These are phyloP conservation scores for Pteronura brasiliensis DNA, from an alignment of 2,113 vertebrate species.

Conservation along the genomic window DNA sequence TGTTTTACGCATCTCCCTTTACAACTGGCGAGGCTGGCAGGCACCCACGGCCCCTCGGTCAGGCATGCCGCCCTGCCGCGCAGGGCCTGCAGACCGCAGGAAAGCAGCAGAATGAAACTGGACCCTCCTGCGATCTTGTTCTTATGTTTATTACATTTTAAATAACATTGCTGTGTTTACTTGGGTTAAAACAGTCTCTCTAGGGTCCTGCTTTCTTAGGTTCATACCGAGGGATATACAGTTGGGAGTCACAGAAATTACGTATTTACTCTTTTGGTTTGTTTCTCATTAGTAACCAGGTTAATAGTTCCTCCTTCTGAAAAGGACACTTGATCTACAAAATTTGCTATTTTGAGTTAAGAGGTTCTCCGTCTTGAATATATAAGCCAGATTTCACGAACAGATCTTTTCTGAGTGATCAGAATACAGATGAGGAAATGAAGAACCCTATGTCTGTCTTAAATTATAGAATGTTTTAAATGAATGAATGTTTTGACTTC, in stretches of 20 bases:
- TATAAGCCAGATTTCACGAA: neutral
- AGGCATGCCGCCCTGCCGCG: neutral
- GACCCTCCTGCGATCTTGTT: neutral
- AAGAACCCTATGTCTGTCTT: neutral
- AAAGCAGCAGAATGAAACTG: neutral
- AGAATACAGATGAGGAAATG: neutral
- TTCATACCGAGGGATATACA: neutral
- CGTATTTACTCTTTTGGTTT: neutral
- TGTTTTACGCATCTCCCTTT: neutral
- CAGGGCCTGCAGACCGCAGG: neutral
- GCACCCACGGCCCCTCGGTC: neutral
- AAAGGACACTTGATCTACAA: neutral
- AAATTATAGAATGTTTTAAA: conserved; percentile 21
- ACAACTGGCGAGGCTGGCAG: neutral
- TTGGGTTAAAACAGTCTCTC: conserved; percentile 16
- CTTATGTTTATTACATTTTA: conserved; percentile 47
- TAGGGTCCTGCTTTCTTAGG: neutral
- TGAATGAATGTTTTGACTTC: neutral
- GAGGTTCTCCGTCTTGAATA: neutral
- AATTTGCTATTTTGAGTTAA: neutral
- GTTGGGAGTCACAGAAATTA: neutral
- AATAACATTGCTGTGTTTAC: conserved; percentile 20
- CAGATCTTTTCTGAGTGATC: neutral
- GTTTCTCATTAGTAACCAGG: conserved; percentile 27
- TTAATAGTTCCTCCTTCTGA: conserved; percentile 41